Conservation (phyloP, 2,888 invertebrate species). For the Opisthograptis luteolata region DNA sequence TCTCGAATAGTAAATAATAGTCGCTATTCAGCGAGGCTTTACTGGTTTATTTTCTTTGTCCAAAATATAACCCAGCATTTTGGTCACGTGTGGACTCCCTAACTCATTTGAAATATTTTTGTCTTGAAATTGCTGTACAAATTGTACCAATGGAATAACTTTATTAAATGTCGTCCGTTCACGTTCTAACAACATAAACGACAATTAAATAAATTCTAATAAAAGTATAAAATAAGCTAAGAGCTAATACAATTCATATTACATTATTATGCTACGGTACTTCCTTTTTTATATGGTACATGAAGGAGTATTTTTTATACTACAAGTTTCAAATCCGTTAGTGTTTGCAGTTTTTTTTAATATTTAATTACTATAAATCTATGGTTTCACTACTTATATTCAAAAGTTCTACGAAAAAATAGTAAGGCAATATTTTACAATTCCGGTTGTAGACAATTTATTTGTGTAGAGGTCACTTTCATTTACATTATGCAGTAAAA, state of each 20-base stretch:
- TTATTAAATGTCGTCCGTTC: no score
- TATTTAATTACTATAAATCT: conserved; percentile 48
- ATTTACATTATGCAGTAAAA: not conserved
- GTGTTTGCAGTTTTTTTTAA: conserved; percentile 74
- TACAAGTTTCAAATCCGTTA: conserved; percentile 75
- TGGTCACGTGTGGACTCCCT: no score
- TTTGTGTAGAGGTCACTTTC: conserved; percentile 38
- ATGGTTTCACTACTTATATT: conserved; percentile 58
- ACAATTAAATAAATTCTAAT: conserved; percentile 1
- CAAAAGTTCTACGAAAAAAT: conserved; percentile 54
- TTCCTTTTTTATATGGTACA: conserved; percentile 38
- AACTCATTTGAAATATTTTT: no score
- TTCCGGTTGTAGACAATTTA: conserved; percentile 52
- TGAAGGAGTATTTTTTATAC: conserved; percentile 32
- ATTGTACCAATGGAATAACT: no score
- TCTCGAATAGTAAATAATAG: no score
- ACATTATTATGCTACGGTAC: conserved; percentile 21
- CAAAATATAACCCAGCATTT: no score
- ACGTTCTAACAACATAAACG: no score
- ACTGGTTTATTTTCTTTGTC: no score
- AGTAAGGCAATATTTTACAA: conserved; percentile 56
- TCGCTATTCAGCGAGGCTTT: no score
- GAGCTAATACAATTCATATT: conserved; percentile 17
- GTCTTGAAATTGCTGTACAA: no score
- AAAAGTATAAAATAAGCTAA: conserved; percentile 19